Conservation (phyloP, 2,888 invertebrate genomes). For the Drosophila histrio region DNA sequence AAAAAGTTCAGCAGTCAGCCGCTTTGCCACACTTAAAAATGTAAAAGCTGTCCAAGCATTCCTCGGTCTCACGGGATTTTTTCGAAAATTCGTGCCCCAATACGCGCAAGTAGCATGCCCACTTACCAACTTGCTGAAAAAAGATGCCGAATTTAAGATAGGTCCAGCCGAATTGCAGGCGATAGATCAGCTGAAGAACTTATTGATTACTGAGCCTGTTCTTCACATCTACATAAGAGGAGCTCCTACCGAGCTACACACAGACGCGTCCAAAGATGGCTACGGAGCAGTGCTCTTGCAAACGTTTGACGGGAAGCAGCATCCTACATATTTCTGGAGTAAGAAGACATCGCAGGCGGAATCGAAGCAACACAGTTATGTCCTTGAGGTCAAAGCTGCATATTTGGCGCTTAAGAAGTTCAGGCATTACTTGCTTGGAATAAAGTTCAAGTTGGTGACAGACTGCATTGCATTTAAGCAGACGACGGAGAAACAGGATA, state of each 20-base stretch:
- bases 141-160: not conserved
- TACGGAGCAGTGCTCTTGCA: not conserved
- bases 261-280: not conserved
- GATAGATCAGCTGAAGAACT: not conserved
- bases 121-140: not conserved
- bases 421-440: not conserved
- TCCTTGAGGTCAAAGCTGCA: too few relatives aligned
- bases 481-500: not conserved
- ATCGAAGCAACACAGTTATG: not conserved
- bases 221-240: not conserved
- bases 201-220: not conserved
- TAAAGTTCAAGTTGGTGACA: not conserved
- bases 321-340: not conserved
- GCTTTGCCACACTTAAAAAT: conserved; percentile 23
- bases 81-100: not conserved
- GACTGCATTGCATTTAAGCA: not conserved
- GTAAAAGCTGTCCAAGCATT: not conserved
- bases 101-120: not conserved
- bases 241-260: not conserved
- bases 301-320: not conserved
- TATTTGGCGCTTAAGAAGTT: too few relatives aligned
- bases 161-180: not conserved
- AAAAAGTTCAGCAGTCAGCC: conserved; percentile 26
- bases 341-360: not conserved
- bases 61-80: not conserved